Evolutionary conservation across 2,797 vertebrate species (phyloP), one percentile per base, ranked within the genome.

Genomic region (Bradypodion ventrale): DNA sequence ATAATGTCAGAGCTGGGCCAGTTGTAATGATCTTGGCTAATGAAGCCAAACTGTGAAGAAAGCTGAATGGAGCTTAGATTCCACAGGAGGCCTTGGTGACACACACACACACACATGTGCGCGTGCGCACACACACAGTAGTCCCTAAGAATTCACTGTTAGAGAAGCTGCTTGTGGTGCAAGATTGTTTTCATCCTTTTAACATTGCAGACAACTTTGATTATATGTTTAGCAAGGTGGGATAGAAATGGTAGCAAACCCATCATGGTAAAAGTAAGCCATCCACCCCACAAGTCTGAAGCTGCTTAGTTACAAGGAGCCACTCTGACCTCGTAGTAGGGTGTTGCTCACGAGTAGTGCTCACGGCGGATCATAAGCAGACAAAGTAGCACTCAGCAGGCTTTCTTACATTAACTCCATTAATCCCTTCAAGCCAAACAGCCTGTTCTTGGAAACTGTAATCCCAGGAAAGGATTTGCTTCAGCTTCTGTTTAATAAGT

Each of bases 391-490:
- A 78, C n/a, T 5, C 69, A 62, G 25, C 0, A 0, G 63, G 4
- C 69, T 91, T 87, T 86, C 79, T 62, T 78, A 10, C 25, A 21
- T 35, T 25, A 79, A 29, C 83, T 89, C 69, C 89, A 80, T 83
- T 88, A 75, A 87, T 79, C 85, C 87, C 75, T 87, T 90, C 46
- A 81, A 81, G 77, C 62, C 73, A 37, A 74, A 82, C n/a, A 29
- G 37, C 56, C 84, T 46, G 23, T 42, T 21, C 42, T 82, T 78
- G 27, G n/a, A 49, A 78, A 68, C 52, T 83, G 8, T 44, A 72
- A 37, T 5, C 3, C 85, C 83, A 29, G 62, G 15, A 76, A 74
- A 62, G 1, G 44, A 46, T 63, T 84, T 80, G 73, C 73, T 84
- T 27, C 1, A 68, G 2, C 74, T 59, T 0, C 5, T 46, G 21